Evolutionary conservation across 2,888 invertebrate species (phyloP).

Genomic region (Ophonus ardosiacus): DNA sequence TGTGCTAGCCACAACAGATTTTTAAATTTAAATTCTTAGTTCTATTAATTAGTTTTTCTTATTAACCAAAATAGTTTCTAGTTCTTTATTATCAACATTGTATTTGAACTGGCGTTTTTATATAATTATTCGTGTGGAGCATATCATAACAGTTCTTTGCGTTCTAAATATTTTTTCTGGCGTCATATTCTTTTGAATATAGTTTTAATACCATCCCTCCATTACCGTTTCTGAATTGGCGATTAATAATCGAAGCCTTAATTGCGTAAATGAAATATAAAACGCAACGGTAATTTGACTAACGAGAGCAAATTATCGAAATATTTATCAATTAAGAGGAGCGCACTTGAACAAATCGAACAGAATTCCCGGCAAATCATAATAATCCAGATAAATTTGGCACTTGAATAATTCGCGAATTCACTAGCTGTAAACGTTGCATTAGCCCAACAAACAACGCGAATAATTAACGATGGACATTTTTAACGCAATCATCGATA

Average conservation of each 20-base stretch:
- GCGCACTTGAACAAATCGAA: neutral
- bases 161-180: no score
- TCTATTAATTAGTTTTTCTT: no score
- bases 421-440: neutral
- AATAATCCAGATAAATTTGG: neutral
- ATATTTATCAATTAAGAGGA: neutral
- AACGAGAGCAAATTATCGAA: neutral
- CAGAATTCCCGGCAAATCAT: neutral
- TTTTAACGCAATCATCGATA: slow-evolving; percentile 11
- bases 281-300: neutral
- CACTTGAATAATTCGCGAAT: neutral
- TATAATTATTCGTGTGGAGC: no score
- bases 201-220: no score
- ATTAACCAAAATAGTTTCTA: no score
- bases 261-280: neutral
- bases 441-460: neutral
- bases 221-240: neutral
- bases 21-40: no score
- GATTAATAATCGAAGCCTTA: neutral
- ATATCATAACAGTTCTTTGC: no score
- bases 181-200: no score
- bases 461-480: neutral
- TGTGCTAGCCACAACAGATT: no score
- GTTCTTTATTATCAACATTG: no score
- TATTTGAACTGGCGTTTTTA: no score